Base-by-base conservation (phyloP, 2,797 vertebrate species). In the Channallabes apus region DNA sequence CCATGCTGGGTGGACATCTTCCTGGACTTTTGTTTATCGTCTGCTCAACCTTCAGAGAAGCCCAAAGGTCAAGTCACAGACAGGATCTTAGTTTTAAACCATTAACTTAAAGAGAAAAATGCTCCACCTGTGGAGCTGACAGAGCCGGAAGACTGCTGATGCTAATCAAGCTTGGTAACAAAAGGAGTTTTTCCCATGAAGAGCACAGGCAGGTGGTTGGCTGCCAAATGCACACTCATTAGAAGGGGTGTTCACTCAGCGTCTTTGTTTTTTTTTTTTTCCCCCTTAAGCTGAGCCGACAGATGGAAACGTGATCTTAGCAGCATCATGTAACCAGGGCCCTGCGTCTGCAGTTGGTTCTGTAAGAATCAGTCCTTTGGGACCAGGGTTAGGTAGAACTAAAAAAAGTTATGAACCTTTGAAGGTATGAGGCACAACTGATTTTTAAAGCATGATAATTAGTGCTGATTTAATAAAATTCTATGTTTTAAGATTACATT, bases 21-120 rank as follows among this genome's bases (percentile, higher is more conserved):
- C 91, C 90, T 32, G 22, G 89, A 84, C 77, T 90, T 90, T 89
- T 14, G 51, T 54, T 91, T 92, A 91, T 94, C 93, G 92, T 92
- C 79, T 86, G 67, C 56, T 14, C 35, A 67, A 54, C n/a, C 84
- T 75, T 72, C n/a, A 69, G 73, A 89, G 86, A 88, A 89, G 82
- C 86, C 83, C 80, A 88, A 88, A 91, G 90, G 89, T 84, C 91
- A 92, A 90, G 90, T 89, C 90, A 88, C 82, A 86, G 86, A 87
- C 83, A 86, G 82, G 86, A 68, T 87, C 86, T 91, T 82, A 90
- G 86, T 89, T 90, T 91, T 91, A 90, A 87, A 90, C 86, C 93
- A 75, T 85, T 65, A 35, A 82, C 27, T 9, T 59, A 56, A 59
- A 12, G 27, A 73, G 41, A 91, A 90, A 88, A 67, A 86, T 73